phyloP scores from a whole-genome alignment of 1,140 invertebrate species.

The Stratiolaelaps scimitus region DNA sequence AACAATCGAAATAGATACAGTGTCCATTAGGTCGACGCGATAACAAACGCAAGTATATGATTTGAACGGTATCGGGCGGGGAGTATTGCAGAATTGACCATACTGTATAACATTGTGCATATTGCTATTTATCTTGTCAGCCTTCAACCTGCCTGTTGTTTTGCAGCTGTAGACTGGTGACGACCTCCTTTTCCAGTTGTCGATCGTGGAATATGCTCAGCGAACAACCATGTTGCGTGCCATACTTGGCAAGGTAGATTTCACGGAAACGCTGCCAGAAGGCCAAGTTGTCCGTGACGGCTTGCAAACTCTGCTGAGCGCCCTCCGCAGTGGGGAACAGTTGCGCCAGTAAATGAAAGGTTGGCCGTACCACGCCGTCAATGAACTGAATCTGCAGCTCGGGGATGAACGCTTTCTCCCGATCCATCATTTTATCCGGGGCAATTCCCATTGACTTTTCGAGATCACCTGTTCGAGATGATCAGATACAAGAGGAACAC shows the following conservation, averaged over 20 bases:
- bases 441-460: constrained; percentile 64
- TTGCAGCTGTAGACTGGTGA: constrained; percentile 20
- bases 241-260: constrained; percentile 31
- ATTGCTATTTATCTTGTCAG: constrained; percentile 18
- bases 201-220: constrained; percentile 24
- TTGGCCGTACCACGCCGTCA: constrained; percentile 49
- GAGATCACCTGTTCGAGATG: constrained; percentile 50
- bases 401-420: constrained; percentile 48
- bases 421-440: constrained; percentile 64
- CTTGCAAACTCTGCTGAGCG: constrained; percentile 32
- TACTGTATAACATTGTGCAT: neutral
- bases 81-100: neutral
- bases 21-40: neutral
- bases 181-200: constrained; percentile 23
- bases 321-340: constrained; percentile 38
- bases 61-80: neutral
- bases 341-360: constrained; percentile 38
- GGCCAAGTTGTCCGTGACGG: constrained; percentile 39
- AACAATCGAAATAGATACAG: neutral
- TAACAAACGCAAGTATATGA: neutral
- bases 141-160: constrained; percentile 9
- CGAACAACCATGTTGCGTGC: constrained; percentile 20
- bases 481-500: too few relatives aligned
- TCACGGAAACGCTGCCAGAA: constrained; percentile 39
- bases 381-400: constrained; percentile 68